These are phyloP conservation scores for Pseudococcus viburni DNA, from an alignment of 2,888 invertebrate species.

Conservation along the genomic window DNA sequence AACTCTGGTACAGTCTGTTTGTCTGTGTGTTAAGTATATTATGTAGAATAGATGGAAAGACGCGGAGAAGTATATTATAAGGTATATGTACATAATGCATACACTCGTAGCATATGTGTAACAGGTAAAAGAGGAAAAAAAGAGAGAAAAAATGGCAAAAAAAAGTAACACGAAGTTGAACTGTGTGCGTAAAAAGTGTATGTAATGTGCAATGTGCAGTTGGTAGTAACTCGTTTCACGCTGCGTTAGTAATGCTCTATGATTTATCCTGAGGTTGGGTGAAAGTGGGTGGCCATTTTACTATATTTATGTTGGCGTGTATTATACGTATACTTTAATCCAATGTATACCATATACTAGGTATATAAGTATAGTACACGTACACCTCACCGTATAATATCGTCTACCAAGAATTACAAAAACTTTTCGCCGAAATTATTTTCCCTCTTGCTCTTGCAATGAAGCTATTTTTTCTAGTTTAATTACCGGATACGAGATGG, in stretches of 20 bases:
- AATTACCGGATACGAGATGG: constrained; percentile 19
- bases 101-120: constrained; percentile 32
- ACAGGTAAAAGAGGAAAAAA: constrained; percentile 38
- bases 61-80: constrained; percentile 21
- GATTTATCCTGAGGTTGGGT: constrained; percentile 65
- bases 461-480: background rate
- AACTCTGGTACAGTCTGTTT: background rate
- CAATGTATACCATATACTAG: background rate
- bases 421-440: constrained; percentile 38
- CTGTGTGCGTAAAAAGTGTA: constrained; percentile 60
- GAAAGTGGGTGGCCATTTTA: constrained; percentile 66
- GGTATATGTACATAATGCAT: constrained; percentile 1
- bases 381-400: background rate
- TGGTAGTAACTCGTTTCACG: constrained; percentile 62
- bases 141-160: constrained; percentile 27
- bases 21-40: constrained; percentile 5
- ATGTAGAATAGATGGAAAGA: background rate
- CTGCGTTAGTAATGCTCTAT: constrained; percentile 63
- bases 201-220: constrained; percentile 63
- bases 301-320: constrained; percentile 30
- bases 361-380: background rate
- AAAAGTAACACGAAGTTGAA: constrained; percentile 61
- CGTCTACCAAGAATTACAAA: background rate
- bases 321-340: background rate
- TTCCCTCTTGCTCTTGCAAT: background rate